phyloP scores from a whole-genome alignment of 1,140 invertebrate genomes.

The Drosophila tropicalis region DNA sequence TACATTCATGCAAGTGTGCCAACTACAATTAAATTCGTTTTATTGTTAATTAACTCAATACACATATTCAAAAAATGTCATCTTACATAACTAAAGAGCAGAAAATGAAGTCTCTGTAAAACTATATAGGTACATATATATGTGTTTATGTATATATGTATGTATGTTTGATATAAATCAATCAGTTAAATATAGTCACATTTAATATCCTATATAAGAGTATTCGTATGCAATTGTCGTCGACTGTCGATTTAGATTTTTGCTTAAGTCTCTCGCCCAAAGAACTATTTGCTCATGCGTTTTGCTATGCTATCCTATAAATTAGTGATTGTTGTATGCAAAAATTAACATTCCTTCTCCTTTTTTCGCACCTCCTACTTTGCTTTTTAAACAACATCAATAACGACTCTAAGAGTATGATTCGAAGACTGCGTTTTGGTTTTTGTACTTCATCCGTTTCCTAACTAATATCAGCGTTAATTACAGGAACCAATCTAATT shows the following conservation, averaged over 20 bases:
- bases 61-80: conserved; percentile 17
- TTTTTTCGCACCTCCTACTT: not conserved
- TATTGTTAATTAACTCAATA: conserved; percentile 46
- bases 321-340: conserved; percentile 82
- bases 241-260: not conserved
- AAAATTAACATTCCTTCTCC: conserved; percentile 30
- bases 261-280: not conserved
- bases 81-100: conserved; percentile 23
- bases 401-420: conserved; percentile 36
- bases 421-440: conserved; percentile 56
- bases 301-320: conserved; percentile 76
- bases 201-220: not conserved
- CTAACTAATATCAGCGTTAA: conserved; percentile 6
- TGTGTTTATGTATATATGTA: too few relatives aligned
- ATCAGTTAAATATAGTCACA: conserved; percentile 7
- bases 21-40: conserved; percentile 79
- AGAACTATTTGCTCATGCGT: conserved; percentile 13
- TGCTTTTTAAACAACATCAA: conserved; percentile 24
- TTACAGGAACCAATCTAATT: conserved; percentile 60
- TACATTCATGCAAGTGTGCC: conserved; percentile 44
- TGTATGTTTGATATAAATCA: conserved; percentile 1
- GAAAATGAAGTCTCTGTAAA: conserved; percentile 37
- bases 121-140: too few relatives aligned
- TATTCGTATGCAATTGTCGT: conserved; percentile 11
- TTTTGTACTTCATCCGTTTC: conserved; percentile 57